Evolutionary conservation across 1,140 invertebrate species (phyloP).

Genomic region (Gryllus bimaculatus): DNA sequence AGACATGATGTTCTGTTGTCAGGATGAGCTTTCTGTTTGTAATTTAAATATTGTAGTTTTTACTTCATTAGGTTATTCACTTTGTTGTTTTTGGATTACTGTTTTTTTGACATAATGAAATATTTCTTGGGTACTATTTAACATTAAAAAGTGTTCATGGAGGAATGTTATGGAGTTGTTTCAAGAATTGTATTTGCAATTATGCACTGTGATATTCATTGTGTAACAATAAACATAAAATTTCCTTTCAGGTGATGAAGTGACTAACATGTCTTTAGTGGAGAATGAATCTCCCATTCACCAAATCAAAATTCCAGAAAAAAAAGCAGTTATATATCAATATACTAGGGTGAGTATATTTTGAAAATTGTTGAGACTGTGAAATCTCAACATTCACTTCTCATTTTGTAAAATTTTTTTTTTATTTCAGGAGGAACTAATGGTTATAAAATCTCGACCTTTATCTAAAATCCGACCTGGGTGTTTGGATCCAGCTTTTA

Average conservation of each 20-base stretch:
- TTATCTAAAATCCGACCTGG: constrained; percentile 47
- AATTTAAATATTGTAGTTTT: too few relatives aligned
- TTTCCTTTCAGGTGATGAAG: not conserved
- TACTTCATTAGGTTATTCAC: too few relatives aligned
- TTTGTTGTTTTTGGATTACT: too few relatives aligned
- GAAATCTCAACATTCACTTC: not conserved
- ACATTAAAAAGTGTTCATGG: too few relatives aligned
- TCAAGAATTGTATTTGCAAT: too few relatives aligned
- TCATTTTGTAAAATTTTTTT: constrained; percentile 8
- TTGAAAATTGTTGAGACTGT: not conserved
- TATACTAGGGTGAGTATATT: not conserved
- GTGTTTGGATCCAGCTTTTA: constrained; percentile 45
- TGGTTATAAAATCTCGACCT: constrained; percentile 45
- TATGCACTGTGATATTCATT: too few relatives aligned
- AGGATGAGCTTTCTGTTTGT: too few relatives aligned
- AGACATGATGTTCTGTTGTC: too few relatives aligned
- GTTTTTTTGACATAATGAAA: too few relatives aligned
- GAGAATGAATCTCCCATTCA: not conserved
- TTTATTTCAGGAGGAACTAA: constrained; percentile 44
- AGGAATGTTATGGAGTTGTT: too few relatives aligned
- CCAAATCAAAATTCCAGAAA: not conserved
- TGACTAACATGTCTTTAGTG: not conserved
- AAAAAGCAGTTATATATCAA: not conserved
- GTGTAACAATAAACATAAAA: not conserved
- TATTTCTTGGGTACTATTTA: too few relatives aligned